These are phyloP conservation scores for Manis crassicaudata DNA, from an alignment of 2,797 vertebrate genomes.

Conservation along the genomic window DNA sequence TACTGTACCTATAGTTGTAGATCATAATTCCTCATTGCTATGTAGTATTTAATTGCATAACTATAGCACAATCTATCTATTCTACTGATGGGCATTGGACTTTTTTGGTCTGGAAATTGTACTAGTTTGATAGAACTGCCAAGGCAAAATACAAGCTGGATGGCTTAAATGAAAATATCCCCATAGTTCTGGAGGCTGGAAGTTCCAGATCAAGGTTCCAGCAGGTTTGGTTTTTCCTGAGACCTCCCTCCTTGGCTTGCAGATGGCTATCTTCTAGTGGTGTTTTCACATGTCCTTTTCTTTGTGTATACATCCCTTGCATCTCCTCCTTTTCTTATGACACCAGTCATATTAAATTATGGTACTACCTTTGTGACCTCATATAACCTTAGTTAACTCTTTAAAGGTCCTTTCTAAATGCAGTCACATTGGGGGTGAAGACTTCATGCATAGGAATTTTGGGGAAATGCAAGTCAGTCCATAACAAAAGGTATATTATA, in stretches of 20 bases:
- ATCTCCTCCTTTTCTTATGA: background rate
- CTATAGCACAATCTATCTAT: background rate
- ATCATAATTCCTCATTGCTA: background rate
- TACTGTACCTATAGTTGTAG: background rate
- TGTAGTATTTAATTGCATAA: background rate
- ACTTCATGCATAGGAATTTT: background rate
- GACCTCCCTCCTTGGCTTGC: background rate
- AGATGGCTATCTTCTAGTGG: background rate
- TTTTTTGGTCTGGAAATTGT: background rate
- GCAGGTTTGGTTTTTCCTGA: background rate
- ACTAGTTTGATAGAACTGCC: background rate
- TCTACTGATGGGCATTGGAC: background rate
- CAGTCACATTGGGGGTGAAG: no score
- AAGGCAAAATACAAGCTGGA: background rate
- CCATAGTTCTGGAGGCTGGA: background rate
- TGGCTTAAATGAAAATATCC: background rate
- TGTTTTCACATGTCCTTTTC: background rate
- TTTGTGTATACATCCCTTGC: background rate
- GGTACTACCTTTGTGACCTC: background rate
- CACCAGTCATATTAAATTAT: background rate
- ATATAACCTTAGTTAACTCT: background rate
- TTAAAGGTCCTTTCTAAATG: background rate
- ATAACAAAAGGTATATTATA: background rate
- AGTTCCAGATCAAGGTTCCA: background rate
- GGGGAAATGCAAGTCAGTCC: background rate